phyloP scores from a whole-genome alignment of 2,113 vertebrate genomes.

The Antennarius striatus region DNA sequence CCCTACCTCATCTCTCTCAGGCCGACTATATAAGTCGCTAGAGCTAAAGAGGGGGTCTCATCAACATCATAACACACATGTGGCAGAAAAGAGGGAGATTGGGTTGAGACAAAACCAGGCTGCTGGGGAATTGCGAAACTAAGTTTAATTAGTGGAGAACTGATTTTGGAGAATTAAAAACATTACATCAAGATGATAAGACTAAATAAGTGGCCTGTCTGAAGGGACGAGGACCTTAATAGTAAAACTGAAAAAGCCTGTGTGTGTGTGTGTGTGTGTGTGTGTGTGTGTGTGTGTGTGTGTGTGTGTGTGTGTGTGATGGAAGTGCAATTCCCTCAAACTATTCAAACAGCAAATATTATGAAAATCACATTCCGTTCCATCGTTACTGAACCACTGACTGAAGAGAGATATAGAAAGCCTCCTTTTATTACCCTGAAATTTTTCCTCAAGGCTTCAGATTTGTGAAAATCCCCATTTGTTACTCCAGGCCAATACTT shows the following conservation, averaged over 20 bases:
- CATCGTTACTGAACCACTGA: slow-evolving; percentile 7
- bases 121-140: not conserved
- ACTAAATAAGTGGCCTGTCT: too few relatives aligned
- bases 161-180: too few relatives aligned
- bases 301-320: not conserved
- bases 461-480: not conserved
- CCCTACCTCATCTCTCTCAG: slow-evolving; percentile 10
- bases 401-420: slow-evolving; percentile 26
- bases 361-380: not conserved
- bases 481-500: not conserved
- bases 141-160: too few relatives aligned
- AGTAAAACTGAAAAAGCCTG: too few relatives aligned
- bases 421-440: not conserved
- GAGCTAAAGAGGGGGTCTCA: slow-evolving; percentile 48
- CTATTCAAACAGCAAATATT: not conserved
- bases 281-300: not conserved
- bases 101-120: slow-evolving; percentile 5
- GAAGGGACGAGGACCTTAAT: too few relatives aligned
- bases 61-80: slow-evolving; percentile 73
- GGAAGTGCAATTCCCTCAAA: not conserved
- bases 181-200: too few relatives aligned
- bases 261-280: not conserved
- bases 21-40: slow-evolving; percentile 36
- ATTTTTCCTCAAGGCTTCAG: not conserved
- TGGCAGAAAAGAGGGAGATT: slow-evolving; percentile 21